Conservation (phyloP, 2,113 vertebrate species). For the Gavia stellata region DNA sequence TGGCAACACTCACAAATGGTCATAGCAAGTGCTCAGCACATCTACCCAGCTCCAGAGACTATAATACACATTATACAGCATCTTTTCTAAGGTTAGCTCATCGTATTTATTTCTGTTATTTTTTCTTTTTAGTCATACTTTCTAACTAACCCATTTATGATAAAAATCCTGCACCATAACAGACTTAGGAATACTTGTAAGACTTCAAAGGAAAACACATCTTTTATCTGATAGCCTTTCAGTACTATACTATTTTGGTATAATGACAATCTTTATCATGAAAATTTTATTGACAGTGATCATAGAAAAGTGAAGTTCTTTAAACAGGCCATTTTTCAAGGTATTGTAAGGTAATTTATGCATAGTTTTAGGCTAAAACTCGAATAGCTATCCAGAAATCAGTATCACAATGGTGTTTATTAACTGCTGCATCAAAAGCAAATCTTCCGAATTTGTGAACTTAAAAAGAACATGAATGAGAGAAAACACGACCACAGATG, state of each 20-base stretch:
- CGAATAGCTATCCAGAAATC: neutral
- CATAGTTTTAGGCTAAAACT: neutral
- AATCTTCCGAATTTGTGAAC: neutral
- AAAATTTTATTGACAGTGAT: conserved; percentile 22
- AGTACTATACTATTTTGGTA: neutral
- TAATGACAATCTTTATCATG: neutral
- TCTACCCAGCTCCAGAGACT: neutral
- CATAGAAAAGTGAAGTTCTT: neutral
- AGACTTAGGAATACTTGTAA: neutral
- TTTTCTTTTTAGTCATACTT: neutral
- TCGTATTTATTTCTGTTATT: neutral
- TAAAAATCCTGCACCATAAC: neutral
- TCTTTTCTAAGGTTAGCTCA: neutral
- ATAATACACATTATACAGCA: neutral
- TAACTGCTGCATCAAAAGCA: conserved; percentile 11
- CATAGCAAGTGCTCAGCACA: neutral
- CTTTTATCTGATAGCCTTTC: conserved; percentile 15
- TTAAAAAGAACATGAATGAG: neutral
- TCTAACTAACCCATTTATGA: neutral
- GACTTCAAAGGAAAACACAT: conserved; percentile 16
- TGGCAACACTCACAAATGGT: neutral
- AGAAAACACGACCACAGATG: neutral
- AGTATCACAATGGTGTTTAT: neutral
- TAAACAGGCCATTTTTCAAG: conserved; percentile 9
- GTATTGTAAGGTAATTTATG: neutral